Evolutionary conservation across 2,888 invertebrate genomes (phyloP), one percentile per base, ranked within the genome.

Genomic region (Scaptomyza tumidula): DNA sequence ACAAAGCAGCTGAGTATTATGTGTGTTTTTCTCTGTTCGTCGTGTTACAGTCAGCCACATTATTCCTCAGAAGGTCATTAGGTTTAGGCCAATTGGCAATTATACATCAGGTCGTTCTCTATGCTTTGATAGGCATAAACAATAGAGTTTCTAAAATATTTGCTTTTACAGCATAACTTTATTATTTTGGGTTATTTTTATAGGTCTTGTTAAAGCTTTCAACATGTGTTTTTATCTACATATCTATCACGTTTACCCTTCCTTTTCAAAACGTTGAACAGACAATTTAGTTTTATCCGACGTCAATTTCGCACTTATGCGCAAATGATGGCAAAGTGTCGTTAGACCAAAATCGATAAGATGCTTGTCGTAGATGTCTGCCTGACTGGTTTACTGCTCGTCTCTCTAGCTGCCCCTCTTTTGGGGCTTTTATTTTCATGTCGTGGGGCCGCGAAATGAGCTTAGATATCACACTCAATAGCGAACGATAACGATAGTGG

Each of bases 341-440:
- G 66, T 68, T 65, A 70, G 70, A 59, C 75, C 55, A 59, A 70
- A 88, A 86, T 83, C 87, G 78, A 86, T 88, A 80, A 77, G 84
- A 88, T 71, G 75, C 53, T 63, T 62, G 14, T 35, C 35, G 49
- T 43, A 19, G n/a, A 10, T 45, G 49, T 43, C 31, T 33, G 29
- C 19, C 5, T 27, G 27, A 37, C 13, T 29, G 43, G 10, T 10
- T 52, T 33, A 9, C 50, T 33, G 29, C 19, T 46, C 45, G 31
- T 16, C 37, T 35, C 39, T 50, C 63, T 55, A 52, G 31, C 37
- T 50, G 64, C 46, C 56, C 45, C 37, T 41, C 37, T 3, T 46
- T 49, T 49, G 57, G 43, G 27, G 62, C 67, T 65, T 76, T 68
- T 70, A 80, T 71, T 70, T 67, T 57, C 44, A 52, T 66, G 73